Evolutionary conservation across 2,113 vertebrate species (phyloP), one percentile per base, ranked within the genome.

Genomic region (Tricholaema leucomelas): DNA sequence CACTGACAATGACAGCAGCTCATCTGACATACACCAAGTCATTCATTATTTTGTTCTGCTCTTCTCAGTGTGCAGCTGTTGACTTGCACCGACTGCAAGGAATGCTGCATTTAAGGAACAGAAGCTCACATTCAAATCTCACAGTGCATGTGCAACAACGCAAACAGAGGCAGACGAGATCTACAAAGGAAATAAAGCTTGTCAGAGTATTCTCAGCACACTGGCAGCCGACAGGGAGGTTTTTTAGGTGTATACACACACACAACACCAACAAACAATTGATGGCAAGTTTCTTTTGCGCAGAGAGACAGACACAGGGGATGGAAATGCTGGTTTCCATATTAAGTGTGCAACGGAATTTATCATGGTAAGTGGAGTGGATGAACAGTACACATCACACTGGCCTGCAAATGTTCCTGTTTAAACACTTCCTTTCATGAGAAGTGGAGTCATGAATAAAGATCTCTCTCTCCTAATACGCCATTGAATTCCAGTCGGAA

Each of bases 151-250:
- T 54, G 10, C 52, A 87, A 59, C 28, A 90, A 63, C 50, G 76
- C 31, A 88, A 90, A 73, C 66, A 93, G 71, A 85, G 59, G 40
- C 38, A 90, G 56, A 78, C 24, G 72, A 42, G 30, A 85, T 82
- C 44, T 46, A 75, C 78, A 76, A 75, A 54, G 6, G 33, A 91
- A 31, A 35, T 56, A 91, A 85, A 87, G 21, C 8, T 64, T 50
- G 75, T 85, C 69, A 82, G 48, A 67, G 63, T 70, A 77, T 63
- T 91, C 60, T 78, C 71, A 88, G 56, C 54, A 85, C 31, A 31
- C 4, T 24, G 12, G 18, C n/a, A 87, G 66, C 50, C 31, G 23
- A 78, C 48, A 50, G 69, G 17, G 1, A 20, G 2, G 4, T 30
- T 35, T 33, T 44, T 44, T 16, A 20, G 5, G 12, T 4, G 55